Evolutionary conservation across 2,797 vertebrate genomes (phyloP).

Genomic region (Pipistrellus pygmaeus): DNA sequence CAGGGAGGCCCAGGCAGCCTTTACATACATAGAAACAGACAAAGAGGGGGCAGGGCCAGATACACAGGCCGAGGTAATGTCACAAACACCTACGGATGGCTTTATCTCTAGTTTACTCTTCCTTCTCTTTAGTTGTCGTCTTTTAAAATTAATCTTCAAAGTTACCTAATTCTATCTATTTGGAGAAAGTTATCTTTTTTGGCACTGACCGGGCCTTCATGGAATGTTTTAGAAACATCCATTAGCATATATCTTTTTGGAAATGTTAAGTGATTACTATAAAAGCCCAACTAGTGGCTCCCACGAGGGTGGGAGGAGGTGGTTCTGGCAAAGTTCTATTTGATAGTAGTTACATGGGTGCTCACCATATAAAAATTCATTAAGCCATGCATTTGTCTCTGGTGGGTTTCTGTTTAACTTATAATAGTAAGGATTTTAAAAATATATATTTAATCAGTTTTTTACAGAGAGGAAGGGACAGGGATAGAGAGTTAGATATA

Average conservation of each 20-base stretch:
- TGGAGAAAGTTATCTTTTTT: constrained; percentile 32
- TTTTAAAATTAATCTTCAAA: constrained; percentile 41
- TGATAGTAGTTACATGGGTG: not conserved
- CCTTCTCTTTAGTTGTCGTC: not conserved
- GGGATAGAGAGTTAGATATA: too few species aligned
- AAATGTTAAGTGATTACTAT: constrained; percentile 10
- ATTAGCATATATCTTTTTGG: constrained; percentile 31
- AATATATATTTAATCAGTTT: not conserved
- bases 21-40: not conserved
- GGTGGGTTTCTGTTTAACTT: constrained; percentile 56
- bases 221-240: constrained; percentile 61
- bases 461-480: not conserved
- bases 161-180: constrained; percentile 29
- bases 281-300: not conserved
- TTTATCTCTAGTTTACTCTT: not conserved
- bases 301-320: not conserved
- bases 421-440: not conserved
- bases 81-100: not conserved
- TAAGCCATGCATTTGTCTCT: not conserved
- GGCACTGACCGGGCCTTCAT: not conserved
- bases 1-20: not conserved
- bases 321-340: constrained; percentile 19
- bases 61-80: not conserved
- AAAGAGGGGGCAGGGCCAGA: not conserved
- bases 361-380: not conserved